Base-by-base conservation (phyloP, 2,888 invertebrate genomes). In the Agrotis ipsilon region DNA sequence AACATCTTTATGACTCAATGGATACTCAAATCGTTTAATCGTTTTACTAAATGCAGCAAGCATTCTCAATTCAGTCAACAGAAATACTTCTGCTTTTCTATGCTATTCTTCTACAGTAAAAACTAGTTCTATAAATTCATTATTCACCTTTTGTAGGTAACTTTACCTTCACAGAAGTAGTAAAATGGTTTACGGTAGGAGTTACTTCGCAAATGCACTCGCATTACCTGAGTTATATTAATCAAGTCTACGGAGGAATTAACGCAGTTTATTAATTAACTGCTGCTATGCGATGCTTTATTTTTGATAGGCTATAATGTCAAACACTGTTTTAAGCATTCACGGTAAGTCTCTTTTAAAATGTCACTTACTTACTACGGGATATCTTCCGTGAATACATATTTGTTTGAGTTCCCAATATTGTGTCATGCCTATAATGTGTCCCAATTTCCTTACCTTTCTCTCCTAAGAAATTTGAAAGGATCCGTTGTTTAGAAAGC, bases 161-260 rank as follows among this genome's bases (percentile, higher is more conserved):
- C 39, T 45, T 52, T 27, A 58, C 57, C 60, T 39, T 48, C n/a
- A 16, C 27, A 63, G 24, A 46, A 64, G 24, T 27, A 68, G 58
- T 78, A 59, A 78, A 68, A 65, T 16, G 7, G 45, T 76, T 79
- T 72, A 79, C 39, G 57, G 57, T 45, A 16, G 68, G 39, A 52
- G 52, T 73, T 61, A 66, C 67, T 69, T 51, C 19, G 52, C 46
- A 60, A 72, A 77, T 78, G 65, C 68, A 74, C 11, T 59, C 21
- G 24, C 77, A 24, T 73, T 62, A 62, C 39, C 27, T 43, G 39
- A 62, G n/a, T 68, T 73, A 58, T 62, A 62, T 68, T 62, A 78
- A 73, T 73, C n/a, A 77, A 76, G 21, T 62, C 63, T 21, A 55
- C 14, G 51, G 21, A 21, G 32, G 54, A 55, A 66, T 59, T 66